Conservation (phyloP, 1,140 invertebrate genomes). For the Drosophila paulistorum region DNA sequence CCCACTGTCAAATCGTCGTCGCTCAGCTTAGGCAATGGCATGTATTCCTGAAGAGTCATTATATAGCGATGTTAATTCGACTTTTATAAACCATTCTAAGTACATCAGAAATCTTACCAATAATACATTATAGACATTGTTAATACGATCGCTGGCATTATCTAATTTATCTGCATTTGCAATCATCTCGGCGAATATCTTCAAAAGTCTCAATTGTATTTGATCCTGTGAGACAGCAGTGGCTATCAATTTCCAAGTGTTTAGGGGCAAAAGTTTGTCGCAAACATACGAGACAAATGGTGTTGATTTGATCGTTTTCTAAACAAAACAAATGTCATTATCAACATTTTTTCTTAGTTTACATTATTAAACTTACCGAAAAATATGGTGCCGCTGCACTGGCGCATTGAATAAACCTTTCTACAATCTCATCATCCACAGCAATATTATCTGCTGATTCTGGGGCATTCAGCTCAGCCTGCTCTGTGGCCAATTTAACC, state of each 20-base stretch:
- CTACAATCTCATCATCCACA: constrained; percentile 89
- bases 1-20: constrained; percentile 84
- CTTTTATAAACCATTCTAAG: neutral
- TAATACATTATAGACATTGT: constrained; percentile 90
- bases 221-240: constrained; percentile 87
- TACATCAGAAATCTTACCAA: constrained; percentile 86
- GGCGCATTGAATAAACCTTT: constrained; percentile 92
- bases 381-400: constrained; percentile 93
- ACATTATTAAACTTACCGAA: constrained; percentile 87
- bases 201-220: constrained; percentile 91
- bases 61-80: constrained; percentile 18
- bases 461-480: constrained; percentile 88
- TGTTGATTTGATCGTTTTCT: constrained; percentile 94
- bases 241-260: constrained; percentile 85
- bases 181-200: constrained; percentile 93
- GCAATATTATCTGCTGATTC: constrained; percentile 90
- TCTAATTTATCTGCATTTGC: constrained; percentile 89
- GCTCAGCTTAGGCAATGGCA: constrained; percentile 91
- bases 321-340: constrained; percentile 51
- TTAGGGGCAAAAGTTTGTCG: constrained; percentile 90
- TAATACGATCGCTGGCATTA: constrained; percentile 89
- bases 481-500: constrained; percentile 91
- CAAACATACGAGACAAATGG: constrained; percentile 94
- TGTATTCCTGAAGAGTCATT: constrained; percentile 86
- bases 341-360: too few species aligned